Percentiles rank a stretch among this genome's conserved stretches.
Conservation (phyloP, 2,888 invertebrate genomes). For the Drosophila limbata region DNA sequence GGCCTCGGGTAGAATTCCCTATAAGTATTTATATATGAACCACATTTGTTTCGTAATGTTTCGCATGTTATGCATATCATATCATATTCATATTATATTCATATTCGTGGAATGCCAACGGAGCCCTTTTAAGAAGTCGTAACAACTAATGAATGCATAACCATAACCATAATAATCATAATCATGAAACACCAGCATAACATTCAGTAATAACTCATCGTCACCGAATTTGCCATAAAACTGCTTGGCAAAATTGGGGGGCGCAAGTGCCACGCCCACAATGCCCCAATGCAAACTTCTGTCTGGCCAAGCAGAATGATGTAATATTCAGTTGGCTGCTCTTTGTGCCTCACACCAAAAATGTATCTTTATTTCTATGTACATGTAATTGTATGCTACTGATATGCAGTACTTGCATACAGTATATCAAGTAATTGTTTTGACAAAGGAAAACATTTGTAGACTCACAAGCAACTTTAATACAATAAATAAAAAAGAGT, state of each 20-base stretch:
- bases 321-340: constrained; percentile 48
- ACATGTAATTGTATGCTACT: constrained; percentile 3
- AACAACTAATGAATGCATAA: constrained; percentile 23
- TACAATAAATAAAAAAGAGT: too few relatives aligned
- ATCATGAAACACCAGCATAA: constrained; percentile 19
- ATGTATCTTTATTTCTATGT: not conserved
- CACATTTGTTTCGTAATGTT: constrained; percentile 30
- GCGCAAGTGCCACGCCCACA: constrained; percentile 5
- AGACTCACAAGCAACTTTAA: too few relatives aligned
- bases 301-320: constrained; percentile 49
- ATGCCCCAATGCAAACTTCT: constrained; percentile 44
- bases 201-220: constrained; percentile 29
- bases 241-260: constrained; percentile 7
- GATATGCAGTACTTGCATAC: constrained; percentile 26
- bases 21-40: constrained; percentile 18
- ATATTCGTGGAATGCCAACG: constrained; percentile 13
- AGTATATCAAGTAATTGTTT: not conserved
- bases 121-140: constrained; percentile 16
- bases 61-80: constrained; percentile 20
- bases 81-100: not conserved
- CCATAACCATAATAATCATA: constrained; percentile 13
- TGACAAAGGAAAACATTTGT: not conserved
- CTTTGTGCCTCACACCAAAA: constrained; percentile 9
- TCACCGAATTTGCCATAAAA: constrained; percentile 23
- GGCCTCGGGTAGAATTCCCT: not conserved